phyloP scores from a whole-genome alignment of 2,888 invertebrate genomes.

The Drosophila putrida region DNA sequence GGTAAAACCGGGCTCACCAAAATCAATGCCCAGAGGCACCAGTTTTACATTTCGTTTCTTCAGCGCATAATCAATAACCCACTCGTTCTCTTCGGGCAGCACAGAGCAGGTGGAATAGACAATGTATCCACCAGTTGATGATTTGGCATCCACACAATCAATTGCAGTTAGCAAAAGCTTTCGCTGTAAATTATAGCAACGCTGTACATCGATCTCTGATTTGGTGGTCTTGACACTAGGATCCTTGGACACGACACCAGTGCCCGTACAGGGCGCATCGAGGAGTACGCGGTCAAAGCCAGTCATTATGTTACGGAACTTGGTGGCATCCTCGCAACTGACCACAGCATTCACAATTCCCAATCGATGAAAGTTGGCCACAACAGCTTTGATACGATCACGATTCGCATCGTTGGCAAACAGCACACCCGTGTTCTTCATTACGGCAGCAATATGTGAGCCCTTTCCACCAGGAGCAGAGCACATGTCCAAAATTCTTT shows the following conservation, averaged over 20 bases:
- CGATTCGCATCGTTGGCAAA: conserved; percentile 98
- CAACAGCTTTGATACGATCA: conserved; percentile 95
- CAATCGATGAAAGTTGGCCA: conserved; percentile 98
- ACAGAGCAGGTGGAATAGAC: conserved; percentile 99
- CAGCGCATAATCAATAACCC: conserved; percentile 97
- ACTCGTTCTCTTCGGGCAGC: conserved; percentile 99
- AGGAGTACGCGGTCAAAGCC: conserved; percentile 98
- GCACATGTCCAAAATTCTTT: conserved; percentile 97
- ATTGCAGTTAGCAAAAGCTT: conserved; percentile 98
- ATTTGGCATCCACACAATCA: conserved; percentile 97
- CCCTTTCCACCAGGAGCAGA: conserved; percentile 99
- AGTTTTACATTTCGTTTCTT: conserved; percentile 97
- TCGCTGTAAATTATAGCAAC: conserved; percentile 96
- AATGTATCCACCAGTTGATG: conserved; percentile 96
- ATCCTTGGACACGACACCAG: conserved; percentile 99
- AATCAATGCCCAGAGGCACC: conserved; percentile 96
- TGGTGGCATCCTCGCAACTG: conserved; percentile 95
- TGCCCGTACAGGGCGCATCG: conserved; percentile 99
- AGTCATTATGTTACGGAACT: conserved; percentile 93
- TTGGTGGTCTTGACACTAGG: conserved; percentile 97
- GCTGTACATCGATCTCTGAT: conserved; percentile 94
- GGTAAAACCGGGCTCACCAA: conserved; percentile 97
- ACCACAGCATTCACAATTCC: conserved; percentile 97
- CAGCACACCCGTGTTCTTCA: conserved; percentile 98
- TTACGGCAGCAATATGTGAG: conserved; percentile 97